These are phyloP conservation scores for Hippocampus mohnikei DNA, from an alignment of 2,113 vertebrate genomes.

Conservation along the genomic window DNA sequence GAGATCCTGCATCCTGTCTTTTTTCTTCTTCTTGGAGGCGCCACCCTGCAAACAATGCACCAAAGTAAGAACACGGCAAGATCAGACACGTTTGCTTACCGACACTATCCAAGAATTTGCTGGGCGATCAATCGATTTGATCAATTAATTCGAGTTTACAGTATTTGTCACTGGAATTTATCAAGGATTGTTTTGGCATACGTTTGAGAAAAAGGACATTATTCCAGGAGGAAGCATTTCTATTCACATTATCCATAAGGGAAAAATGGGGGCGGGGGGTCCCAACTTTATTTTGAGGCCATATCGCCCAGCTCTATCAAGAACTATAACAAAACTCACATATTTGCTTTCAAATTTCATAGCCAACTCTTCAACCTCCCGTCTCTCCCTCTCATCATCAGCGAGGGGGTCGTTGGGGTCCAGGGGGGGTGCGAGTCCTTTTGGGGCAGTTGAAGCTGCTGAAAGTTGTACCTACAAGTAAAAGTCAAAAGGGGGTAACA, in stretches of 20 bases:
- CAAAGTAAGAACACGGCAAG: not conserved
- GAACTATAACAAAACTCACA: conserved; percentile 71
- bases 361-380: conserved; percentile 89
- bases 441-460: conserved; percentile 57
- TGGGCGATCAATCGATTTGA: not conserved
- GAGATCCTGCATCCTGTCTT: conserved; percentile 94
- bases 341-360: conserved; percentile 98
- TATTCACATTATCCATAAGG: no score
- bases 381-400: conserved; percentile 83
- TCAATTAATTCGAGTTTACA: no score
- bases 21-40: conserved; percentile 84
- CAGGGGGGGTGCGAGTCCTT: conserved; percentile 64
- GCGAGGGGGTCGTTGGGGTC: conserved; percentile 84
- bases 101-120: not conserved
- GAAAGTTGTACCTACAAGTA: conserved; percentile 51
- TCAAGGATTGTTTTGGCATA: no score
- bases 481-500: not conserved
- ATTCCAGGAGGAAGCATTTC: no score
- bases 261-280: no score
- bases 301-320: not conserved
- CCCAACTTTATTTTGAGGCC: no score
- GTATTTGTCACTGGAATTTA: no score
- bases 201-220: no score
- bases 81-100: not conserved
- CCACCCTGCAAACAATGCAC: conserved; percentile 63